Base-by-base conservation (phyloP, 92 coral and sea anemone genomes). In the Heteractis magnifica region DNA sequence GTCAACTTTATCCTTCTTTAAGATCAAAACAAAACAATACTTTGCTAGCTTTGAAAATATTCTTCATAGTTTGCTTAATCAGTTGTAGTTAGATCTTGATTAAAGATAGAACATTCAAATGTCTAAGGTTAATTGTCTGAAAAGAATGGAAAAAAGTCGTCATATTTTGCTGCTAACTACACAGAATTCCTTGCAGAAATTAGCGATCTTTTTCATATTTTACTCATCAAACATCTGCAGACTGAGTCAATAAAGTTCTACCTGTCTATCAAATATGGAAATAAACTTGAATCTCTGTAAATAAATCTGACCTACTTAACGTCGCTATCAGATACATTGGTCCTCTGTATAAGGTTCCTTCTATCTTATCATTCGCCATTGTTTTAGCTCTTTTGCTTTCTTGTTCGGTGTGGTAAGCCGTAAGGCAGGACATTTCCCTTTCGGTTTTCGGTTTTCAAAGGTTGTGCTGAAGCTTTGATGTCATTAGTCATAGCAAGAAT, bases 241-340 rank as follows among this genome's bases (percentile, higher is more conserved):
- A 3, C 72, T 78, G 81, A 56, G 81, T 78, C 81, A 78, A 78
- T 13, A 78, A 12, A 21, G 56, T 23, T 6, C 71, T 9, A 50
- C 8, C 49, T 55, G 81, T 78, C 81, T 12, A 58, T 78, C 81
- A 78, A 78, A 55, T 21, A 78, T 59, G 71, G 73, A 68, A 68
- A 68, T 68, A 21, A 7, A 68, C 73, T 68, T 15, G 3, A 23
- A 9, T 68, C 50, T 68, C 9, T 1, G 73, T 18, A 78, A 56
- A 78, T 59, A 78, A 20, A 51, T 10, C 56, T 11, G 78, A 51
- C 60, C 52, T 7, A 7, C 15, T 3, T 18, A 16, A 64, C 71
- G 16, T 64, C 71, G 26, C 10, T 6, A 3, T 4, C 3, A 8
- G 48, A 8, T 68, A 4, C 73, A 26, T 26, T 16, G n/a, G 0